A percentile compares a stretch with the other conserved stretches of the same genome.
Evolutionary conservation across 53 echinoderm and acorn worm species (phyloP).

Genomic region (Apostichopus leukothele): DNA sequence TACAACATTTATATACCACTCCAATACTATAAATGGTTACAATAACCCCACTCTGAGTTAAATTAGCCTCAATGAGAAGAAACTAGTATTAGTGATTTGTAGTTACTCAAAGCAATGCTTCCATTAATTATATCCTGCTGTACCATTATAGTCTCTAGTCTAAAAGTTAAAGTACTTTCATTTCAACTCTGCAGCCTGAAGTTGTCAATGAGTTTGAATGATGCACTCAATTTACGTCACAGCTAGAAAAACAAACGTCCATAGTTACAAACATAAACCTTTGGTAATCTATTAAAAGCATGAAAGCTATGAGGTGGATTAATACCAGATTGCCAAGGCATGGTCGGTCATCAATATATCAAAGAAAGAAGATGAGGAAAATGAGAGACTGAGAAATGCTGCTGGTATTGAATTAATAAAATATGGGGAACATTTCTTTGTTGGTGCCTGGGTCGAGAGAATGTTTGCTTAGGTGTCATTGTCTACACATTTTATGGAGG

Average conservation of each 20-base stretch:
- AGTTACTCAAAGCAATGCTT: not conserved
- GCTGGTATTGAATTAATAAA: too few relatives aligned
- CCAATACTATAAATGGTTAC: too few relatives aligned
- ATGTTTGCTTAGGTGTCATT: too few relatives aligned
- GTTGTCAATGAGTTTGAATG: not conserved
- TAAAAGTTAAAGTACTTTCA: not conserved
- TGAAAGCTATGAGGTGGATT: not conserved
- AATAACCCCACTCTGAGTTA: too few relatives aligned
- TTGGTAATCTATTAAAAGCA: not conserved
- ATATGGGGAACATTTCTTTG: too few relatives aligned
- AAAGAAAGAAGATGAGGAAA: too few relatives aligned
- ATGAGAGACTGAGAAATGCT: too few relatives aligned
- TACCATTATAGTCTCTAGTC: not conserved
- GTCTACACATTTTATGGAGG: too few relatives aligned
- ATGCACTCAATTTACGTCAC: not conserved
- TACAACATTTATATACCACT: too few relatives aligned
- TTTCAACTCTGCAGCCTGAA: not conserved
- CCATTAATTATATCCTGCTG: not conserved
- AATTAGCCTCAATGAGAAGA: too few relatives aligned
- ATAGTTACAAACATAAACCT: not conserved
- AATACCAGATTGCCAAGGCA: not conserved
- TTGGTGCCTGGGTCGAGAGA: too few relatives aligned
- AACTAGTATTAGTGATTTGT: not conserved
- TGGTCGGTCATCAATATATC: too few relatives aligned
- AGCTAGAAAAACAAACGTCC: conserved; percentile 7